These are phyloP conservation scores for Dione juno DNA, from an alignment of 2,888 invertebrate genomes.

Conservation along the genomic window DNA sequence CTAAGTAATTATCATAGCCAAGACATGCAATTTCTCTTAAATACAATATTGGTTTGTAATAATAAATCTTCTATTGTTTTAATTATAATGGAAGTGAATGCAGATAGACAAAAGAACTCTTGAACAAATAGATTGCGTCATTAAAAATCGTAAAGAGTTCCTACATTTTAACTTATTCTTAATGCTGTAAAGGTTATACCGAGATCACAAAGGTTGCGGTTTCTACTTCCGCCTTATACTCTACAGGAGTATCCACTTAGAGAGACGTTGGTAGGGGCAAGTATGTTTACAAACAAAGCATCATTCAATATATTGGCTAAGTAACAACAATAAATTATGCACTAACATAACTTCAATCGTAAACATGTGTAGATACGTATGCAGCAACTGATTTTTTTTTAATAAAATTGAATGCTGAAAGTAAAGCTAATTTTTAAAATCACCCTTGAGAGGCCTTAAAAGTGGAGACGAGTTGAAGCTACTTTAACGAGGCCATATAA, in stretches of 20 bases:
- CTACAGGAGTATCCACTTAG: constrained; percentile 41
- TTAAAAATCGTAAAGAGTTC: constrained; percentile 33
- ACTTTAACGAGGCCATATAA: constrained; percentile 69
- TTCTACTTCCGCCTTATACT: constrained; percentile 39
- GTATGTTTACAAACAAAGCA: constrained; percentile 31
- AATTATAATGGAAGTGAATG: constrained; percentile 20
- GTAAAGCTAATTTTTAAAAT: constrained; percentile 3
- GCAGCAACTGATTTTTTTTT: background rate
- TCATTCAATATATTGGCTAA: constrained; percentile 1
- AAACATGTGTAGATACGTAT: no score
- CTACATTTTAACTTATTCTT: constrained; percentile 32
- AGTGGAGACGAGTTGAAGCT: constrained; percentile 62
- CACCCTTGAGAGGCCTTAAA: constrained; percentile 36
- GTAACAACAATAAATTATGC: background rate
- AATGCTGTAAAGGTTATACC: constrained; percentile 28
- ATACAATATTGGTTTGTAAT: constrained; percentile 14
- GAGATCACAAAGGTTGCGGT: constrained; percentile 36
- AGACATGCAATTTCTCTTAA: constrained; percentile 31
- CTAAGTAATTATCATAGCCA: constrained; percentile 38
- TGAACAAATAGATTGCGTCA: constrained; percentile 27
- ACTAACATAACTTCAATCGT: background rate
- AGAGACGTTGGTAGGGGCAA: background rate
- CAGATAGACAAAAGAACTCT: constrained; percentile 4
- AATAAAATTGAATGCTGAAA: background rate
- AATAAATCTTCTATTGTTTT: constrained; percentile 32